phyloP scores from a whole-genome alignment of 1,140 invertebrate genomes.

The Hormaphis cornu region DNA sequence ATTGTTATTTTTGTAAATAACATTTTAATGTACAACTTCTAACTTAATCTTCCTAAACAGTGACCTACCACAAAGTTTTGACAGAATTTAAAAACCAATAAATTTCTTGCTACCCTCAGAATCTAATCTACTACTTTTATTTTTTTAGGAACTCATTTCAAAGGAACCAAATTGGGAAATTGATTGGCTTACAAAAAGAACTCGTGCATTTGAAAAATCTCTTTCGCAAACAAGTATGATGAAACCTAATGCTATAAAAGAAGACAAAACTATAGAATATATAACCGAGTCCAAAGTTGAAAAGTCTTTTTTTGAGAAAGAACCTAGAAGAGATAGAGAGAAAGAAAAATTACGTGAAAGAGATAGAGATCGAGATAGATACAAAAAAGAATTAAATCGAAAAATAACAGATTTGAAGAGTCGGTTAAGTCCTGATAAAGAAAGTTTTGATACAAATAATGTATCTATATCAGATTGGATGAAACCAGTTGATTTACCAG shows the following conservation, averaged over 20 bases:
- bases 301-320: slow-evolving; percentile 27
- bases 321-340: slow-evolving; percentile 46
- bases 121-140: too few relatives aligned
- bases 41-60: too few relatives aligned
- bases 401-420: slow-evolving; percentile 37
- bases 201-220: slow-evolving; percentile 50
- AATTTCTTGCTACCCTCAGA: too few relatives aligned
- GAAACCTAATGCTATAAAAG: not conserved
- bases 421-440: slow-evolving; percentile 12
- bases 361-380: slow-evolving; percentile 16
- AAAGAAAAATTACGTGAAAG: slow-evolving; percentile 38
- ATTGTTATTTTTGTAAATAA: too few relatives aligned
- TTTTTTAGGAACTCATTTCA: slow-evolving; percentile 58
- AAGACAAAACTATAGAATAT: slow-evolving; percentile 1
- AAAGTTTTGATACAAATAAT: slow-evolving; percentile 24
- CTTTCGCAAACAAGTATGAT: not conserved
- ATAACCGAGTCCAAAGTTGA: not conserved
- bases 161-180: slow-evolving; percentile 76
- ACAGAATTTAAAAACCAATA: too few relatives aligned
- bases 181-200: slow-evolving; percentile 69
- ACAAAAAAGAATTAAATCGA: slow-evolving; percentile 37
- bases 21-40: too few relatives aligned
- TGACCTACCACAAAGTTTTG: too few relatives aligned
- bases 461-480: slow-evolving; percentile 30
- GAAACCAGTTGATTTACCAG: slow-evolving; percentile 24